Evolutionary conservation across 1,140 invertebrate genomes (phyloP).

Genomic region (Drosophila trapezifrons): DNA sequence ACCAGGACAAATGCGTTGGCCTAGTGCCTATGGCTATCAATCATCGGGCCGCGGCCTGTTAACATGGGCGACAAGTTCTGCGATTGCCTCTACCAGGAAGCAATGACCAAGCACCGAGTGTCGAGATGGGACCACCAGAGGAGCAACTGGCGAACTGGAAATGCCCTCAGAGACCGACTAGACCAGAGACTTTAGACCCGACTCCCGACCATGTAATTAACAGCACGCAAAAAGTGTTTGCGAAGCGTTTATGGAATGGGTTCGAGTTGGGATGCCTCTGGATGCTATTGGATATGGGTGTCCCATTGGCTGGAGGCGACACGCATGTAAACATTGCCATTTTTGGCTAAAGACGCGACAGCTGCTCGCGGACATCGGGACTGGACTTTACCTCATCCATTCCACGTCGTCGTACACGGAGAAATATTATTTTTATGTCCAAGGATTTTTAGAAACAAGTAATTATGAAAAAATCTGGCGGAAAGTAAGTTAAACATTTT

Average conservation of each 20-base stretch:
- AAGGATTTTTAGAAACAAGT: neutral
- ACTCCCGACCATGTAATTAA: conserved; percentile 75
- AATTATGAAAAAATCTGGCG: too few species aligned
- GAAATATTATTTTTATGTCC: neutral
- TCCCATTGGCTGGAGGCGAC: conserved; percentile 61
- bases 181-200: conserved; percentile 35
- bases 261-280: conserved; percentile 26
- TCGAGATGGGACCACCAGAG: conserved; percentile 64
- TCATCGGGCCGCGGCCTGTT: conserved; percentile 63
- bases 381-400: conserved; percentile 1
- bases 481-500: too few species aligned
- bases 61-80: conserved; percentile 75
- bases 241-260: conserved; percentile 71
- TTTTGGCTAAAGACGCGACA: conserved; percentile 82
- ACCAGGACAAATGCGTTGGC: conserved; percentile 22
- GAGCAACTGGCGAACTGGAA: conserved; percentile 44
- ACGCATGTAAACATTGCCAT: conserved; percentile 82
- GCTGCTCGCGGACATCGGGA: conserved; percentile 42
- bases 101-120: conserved; percentile 71
- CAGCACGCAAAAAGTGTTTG: conserved; percentile 81
- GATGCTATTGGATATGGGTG: conserved; percentile 47
- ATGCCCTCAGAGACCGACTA: conserved; percentile 76
- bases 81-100: conserved; percentile 72
- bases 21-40: conserved; percentile 72
- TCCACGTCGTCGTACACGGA: conserved; percentile 1